Conservation (phyloP, 2,797 vertebrate species). For the Ambastaia sidthimunki region DNA sequence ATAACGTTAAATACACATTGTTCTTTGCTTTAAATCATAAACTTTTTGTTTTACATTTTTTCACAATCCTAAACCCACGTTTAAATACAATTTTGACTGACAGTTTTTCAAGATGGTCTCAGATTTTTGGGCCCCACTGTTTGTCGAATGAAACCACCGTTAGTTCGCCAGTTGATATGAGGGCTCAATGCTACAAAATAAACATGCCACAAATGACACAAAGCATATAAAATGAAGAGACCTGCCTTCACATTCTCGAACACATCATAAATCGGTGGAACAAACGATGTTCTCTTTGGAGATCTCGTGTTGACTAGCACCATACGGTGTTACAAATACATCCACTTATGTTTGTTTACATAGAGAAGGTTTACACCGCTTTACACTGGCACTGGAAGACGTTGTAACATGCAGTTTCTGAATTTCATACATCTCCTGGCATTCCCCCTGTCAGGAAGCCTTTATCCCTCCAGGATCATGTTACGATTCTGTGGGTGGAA, state of each 20-base stretch:
- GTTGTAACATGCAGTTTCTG: conserved; percentile 42
- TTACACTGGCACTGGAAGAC: not conserved
- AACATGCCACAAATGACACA: not conserved
- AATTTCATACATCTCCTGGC: conserved; percentile 68
- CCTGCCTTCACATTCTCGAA: not conserved
- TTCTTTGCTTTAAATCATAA: no score
- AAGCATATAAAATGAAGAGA: not conserved
- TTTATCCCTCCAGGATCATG: conserved; percentile 63
- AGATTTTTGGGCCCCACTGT: not conserved
- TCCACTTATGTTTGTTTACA: conserved; percentile 68
- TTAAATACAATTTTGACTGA: not conserved
- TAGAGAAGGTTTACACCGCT: conserved; percentile 56
- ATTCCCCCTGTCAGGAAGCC: conserved; percentile 55
- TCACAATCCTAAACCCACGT: not conserved
- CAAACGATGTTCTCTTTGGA: not conserved
- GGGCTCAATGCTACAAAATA: not conserved
- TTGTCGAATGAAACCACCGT: not conserved
- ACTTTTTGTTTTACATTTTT: no score
- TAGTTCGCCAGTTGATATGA: not conserved
- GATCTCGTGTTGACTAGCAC: not conserved
- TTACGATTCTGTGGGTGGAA: conserved; percentile 67
- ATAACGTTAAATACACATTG: no score
- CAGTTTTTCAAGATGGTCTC: not conserved
- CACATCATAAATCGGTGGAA: conserved; percentile 15
- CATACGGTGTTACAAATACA: conserved; percentile 21